phyloP scores from a whole-genome alignment of 1,140 invertebrate species.

The Ylistrum balloti region DNA sequence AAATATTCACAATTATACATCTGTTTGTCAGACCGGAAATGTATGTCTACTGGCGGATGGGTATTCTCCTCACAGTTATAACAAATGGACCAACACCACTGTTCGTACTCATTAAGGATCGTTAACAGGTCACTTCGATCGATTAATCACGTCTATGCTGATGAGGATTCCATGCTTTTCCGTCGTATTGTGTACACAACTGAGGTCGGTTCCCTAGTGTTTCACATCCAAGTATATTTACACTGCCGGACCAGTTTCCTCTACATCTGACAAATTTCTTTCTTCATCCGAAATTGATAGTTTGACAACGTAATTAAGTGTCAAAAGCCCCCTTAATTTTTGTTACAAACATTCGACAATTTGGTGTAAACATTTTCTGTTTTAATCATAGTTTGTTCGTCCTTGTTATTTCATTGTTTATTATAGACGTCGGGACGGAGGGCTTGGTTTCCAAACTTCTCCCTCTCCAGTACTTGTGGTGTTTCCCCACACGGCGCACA shows the following conservation, averaged over 20 bases:
- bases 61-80: not conserved
- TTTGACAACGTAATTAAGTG: slow-evolving; percentile 39
- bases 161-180: not conserved
- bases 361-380: slow-evolving; percentile 39
- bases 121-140: not conserved
- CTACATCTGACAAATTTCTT: slow-evolving; percentile 32
- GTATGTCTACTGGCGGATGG: not conserved
- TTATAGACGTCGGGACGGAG: slow-evolving; percentile 10
- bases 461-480: not conserved
- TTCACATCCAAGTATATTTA: slow-evolving; percentile 2
- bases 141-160: not conserved
- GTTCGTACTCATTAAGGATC: not conserved
- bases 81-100: not conserved
- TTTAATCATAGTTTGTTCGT: slow-evolving; percentile 32
- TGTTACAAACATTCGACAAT: slow-evolving; percentile 39
- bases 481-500: slow-evolving; percentile 3
- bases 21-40: not conserved
- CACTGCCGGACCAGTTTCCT: not conserved
- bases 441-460: slow-evolving; percentile 32
- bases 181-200: slow-evolving; percentile 15
- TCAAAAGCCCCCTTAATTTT: slow-evolving; percentile 38
- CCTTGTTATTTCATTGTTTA: slow-evolving; percentile 11
- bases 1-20: not conserved
- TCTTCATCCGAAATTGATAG: slow-evolving; percentile 38
- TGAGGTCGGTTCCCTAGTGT: not conserved